phyloP scores from a whole-genome alignment of 1,140 invertebrate genomes.

The Atta colombica region DNA sequence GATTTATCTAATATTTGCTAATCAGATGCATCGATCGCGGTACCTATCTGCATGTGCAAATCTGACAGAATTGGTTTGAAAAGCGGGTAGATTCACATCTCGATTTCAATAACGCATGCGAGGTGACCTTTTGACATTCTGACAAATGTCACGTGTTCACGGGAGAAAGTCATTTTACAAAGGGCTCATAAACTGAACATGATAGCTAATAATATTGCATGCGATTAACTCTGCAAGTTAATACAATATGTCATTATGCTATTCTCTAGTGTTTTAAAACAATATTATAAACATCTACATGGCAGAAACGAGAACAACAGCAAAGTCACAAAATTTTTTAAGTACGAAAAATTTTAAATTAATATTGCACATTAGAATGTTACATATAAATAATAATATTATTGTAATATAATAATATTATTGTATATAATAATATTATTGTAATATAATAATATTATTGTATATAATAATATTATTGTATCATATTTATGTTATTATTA shows the following conservation, averaged over 20 bases:
- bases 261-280: not conserved
- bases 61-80: conserved; percentile 29
- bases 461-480: too few relatives aligned
- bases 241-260: conserved; percentile 22
- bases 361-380: not conserved
- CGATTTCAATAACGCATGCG: conserved; percentile 1
- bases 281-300: not conserved
- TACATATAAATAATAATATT: not conserved
- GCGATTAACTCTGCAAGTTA: conserved; percentile 27
- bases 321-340: not conserved
- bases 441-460: too few relatives aligned
- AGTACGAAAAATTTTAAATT: not conserved
- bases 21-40: not conserved
- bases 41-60: not conserved
- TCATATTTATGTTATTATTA: not conserved
- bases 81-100: conserved; percentile 10
- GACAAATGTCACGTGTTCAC: conserved; percentile 65
- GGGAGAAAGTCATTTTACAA: conserved; percentile 31
- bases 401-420: too few relatives aligned
- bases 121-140: conserved; percentile 63
- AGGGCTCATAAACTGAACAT: not conserved
- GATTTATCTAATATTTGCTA: conserved; percentile 16
- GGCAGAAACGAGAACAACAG: not conserved
- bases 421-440: too few relatives aligned
- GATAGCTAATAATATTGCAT: not conserved